phyloP scores from a whole-genome alignment of 2,888 invertebrate species.

The Resseliella maxima region DNA sequence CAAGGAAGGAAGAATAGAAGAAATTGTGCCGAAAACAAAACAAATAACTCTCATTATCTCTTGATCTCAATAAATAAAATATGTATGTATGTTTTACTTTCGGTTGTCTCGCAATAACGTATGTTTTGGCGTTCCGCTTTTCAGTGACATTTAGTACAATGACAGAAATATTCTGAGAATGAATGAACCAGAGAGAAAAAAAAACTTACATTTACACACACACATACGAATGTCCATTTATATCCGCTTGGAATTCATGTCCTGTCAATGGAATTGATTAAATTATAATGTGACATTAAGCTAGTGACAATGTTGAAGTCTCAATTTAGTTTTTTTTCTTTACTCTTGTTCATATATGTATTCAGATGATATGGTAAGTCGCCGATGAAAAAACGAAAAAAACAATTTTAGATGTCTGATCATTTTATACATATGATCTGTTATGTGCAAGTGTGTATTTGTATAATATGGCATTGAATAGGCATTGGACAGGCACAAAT shows the following conservation, averaged over 20 bases:
- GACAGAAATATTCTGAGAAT: too few relatives aligned
- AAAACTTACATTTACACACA: too few relatives aligned
- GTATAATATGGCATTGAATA: not conserved
- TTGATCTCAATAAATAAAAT: conserved; percentile 55
- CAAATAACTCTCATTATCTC: conserved; percentile 54
- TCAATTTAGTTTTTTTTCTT: not conserved
- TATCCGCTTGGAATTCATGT: conserved; percentile 12
- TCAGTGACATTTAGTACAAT: not conserved
- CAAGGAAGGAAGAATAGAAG: not conserved
- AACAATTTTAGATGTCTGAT: conserved; percentile 32
- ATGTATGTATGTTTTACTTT: conserved; percentile 18
- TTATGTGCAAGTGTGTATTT: not conserved
- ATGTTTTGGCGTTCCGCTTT: not conserved
- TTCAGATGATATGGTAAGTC: not conserved
- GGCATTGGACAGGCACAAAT: not conserved
- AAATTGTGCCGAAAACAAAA: conserved; percentile 41
- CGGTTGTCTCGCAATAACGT: not conserved
- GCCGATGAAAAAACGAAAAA: too few relatives aligned
- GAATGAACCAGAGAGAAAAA: not conserved
- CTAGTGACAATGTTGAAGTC: conserved; percentile 37
- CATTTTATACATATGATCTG: not conserved
- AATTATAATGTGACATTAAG: conserved; percentile 49
- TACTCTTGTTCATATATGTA: not conserved
- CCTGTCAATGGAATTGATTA: conserved; percentile 41
- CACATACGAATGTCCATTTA: too few relatives aligned